Conservation (phyloP, 2,797 vertebrate species). For the Myripristis murdjan region DNA sequence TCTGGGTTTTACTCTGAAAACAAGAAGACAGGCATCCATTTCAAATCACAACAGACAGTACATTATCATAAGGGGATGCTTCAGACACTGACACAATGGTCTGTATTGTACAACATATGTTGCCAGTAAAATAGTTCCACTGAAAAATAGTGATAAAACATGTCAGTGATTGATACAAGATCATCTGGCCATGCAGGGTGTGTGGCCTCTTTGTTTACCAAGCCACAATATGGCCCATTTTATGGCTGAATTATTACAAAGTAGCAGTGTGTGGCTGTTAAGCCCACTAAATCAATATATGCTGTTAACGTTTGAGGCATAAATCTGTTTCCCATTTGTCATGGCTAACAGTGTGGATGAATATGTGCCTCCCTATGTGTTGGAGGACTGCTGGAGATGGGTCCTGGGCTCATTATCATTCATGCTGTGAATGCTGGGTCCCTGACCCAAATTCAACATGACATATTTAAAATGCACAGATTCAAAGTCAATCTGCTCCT, state of each 20-base stretch:
- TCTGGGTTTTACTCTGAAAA: conserved; percentile 51
- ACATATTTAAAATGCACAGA: conserved; percentile 68
- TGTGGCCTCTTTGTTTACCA: conserved; percentile 35
- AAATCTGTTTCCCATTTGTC: conserved; percentile 71
- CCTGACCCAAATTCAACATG: conserved; percentile 76
- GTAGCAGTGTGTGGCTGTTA: conserved; percentile 44
- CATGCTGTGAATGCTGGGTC: conserved; percentile 54
- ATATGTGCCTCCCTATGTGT: conserved; percentile 9
- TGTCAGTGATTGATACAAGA: conserved; percentile 36
- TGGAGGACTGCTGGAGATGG: conserved; percentile 42
- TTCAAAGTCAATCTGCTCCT: conserved; percentile 62
- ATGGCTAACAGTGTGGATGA: conserved; percentile 47
- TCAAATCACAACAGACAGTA: conserved; percentile 53
- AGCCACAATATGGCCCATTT: conserved; percentile 53
- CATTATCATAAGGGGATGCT: conserved; percentile 22
- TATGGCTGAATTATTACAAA: conserved; percentile 36
- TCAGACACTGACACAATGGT: conserved; percentile 2
- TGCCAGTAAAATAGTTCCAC: conserved; percentile 35
- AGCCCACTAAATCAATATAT: conserved; percentile 70
- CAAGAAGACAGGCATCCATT: conserved; percentile 53
- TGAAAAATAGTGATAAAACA: conserved; percentile 52
- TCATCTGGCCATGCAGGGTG: conserved; percentile 4
- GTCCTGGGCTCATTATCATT: conserved; percentile 72
- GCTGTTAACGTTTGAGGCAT: conserved; percentile 54
- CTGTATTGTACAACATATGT: conserved; percentile 21